Evolutionary conservation across 2,113 vertebrate genomes (phyloP).

Genomic region (Rhipidura dahli): DNA sequence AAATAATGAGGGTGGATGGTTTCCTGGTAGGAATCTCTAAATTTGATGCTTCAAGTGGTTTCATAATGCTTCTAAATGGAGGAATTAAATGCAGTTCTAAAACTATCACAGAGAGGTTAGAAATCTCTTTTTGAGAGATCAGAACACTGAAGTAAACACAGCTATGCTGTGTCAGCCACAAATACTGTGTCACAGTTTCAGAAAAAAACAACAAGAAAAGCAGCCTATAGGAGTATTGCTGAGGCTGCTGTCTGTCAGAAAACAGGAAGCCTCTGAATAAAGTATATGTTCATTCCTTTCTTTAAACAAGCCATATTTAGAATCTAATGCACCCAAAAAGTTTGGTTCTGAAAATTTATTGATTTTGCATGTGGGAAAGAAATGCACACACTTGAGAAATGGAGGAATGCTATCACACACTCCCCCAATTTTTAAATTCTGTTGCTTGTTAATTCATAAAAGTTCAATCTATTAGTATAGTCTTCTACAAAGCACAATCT

Average conservation of each 20-base stretch:
- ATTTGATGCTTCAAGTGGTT: neutral
- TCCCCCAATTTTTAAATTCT: neutral
- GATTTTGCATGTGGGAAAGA: neutral
- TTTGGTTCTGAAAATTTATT: neutral
- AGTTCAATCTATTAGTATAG: neutral
- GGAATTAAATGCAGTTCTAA: neutral
- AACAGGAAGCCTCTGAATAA: neutral
- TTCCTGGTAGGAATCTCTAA: slow-evolving; percentile 1
- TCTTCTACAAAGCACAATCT: neutral
- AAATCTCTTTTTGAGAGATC: neutral
- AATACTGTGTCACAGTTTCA: neutral
- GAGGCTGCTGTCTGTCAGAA: neutral
- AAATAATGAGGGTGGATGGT: neutral
- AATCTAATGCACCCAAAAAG: neutral
- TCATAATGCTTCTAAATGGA: neutral
- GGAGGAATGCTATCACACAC: neutral
- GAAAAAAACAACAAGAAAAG: neutral
- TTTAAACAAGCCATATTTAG: neutral
- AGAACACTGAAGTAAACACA: neutral
- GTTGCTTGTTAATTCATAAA: neutral
- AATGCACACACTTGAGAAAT: neutral
- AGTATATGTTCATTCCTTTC: neutral
- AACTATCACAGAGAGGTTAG: neutral
- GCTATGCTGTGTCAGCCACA: neutral
- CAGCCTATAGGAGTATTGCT: neutral